Percentiles rank a stretch among this genome's conserved stretches.
These are phyloP conservation scores for Heliconius congener DNA, from an alignment of 1,140 invertebrate genomes.

Conservation along the genomic window DNA sequence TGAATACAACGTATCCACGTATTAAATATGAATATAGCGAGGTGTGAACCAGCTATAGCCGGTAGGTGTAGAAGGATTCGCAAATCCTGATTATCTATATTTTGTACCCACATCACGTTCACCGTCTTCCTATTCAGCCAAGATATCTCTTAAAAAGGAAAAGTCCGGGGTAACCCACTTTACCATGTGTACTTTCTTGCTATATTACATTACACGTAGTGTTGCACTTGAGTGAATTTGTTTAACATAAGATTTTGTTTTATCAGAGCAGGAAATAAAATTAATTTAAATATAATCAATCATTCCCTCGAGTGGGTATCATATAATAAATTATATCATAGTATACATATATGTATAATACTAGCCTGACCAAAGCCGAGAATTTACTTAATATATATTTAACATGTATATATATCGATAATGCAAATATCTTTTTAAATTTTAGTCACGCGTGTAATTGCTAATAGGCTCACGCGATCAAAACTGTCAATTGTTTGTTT, in stretches of 20 bases:
- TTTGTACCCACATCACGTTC: conserved; percentile 31
- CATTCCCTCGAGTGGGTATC: no score
- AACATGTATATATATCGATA: neutral
- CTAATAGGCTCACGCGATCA: neutral
- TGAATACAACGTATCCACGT: neutral
- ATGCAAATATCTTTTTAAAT: neutral
- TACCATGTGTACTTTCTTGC: neutral
- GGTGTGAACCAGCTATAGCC: conserved; percentile 43
- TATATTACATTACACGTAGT: conserved; percentile 16
- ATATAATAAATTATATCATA: no score
- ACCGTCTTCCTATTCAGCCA: conserved; percentile 32
- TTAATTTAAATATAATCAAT: no score
- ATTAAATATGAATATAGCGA: conserved; percentile 52
- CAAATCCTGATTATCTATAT: conserved; percentile 59
- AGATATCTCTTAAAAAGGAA: conserved; percentile 35
- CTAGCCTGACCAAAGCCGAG: no score
- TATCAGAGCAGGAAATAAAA: no score
- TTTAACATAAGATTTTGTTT: no score
- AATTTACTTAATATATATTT: no score
- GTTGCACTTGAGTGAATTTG: neutral
- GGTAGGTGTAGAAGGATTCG: conserved; percentile 45
- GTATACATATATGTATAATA: no score
- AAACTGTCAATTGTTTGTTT: conserved; percentile 13
- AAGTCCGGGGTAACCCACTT: conserved; percentile 25
- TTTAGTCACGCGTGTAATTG: neutral